Percentiles rank a stretch among this genome's conserved stretches.
These are phyloP conservation scores for Eupithecia dodoneata DNA, from an alignment of 2,888 invertebrate species.

Conservation along the genomic window DNA sequence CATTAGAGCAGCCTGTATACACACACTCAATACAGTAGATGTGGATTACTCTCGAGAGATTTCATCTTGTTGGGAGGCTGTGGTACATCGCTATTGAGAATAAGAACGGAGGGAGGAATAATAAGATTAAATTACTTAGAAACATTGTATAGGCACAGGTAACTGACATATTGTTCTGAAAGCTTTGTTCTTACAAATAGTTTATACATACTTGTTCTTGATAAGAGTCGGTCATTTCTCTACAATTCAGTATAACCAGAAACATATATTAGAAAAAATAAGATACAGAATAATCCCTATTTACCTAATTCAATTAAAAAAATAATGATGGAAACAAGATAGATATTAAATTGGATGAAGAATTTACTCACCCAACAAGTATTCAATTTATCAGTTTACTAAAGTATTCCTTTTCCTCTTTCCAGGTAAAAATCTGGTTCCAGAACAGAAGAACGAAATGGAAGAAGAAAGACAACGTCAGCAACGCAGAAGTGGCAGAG, in stretches of 20 bases:
- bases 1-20: slow-evolving; percentile 20
- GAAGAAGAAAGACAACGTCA: slow-evolving; percentile 97
- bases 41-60: slow-evolving; percentile 29
- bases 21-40: slow-evolving; percentile 27
- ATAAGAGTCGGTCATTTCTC: neutral
- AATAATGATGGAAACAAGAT: neutral
- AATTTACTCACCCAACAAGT: neutral
- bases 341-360: neutral
- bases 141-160: neutral
- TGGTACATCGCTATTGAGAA: neutral
- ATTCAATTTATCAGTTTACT: neutral
- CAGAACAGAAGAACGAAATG: slow-evolving; percentile 90
- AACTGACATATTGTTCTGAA: neutral
- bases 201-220: neutral
- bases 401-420: slow-evolving; percentile 50
- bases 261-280: neutral
- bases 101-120: neutral
- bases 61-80: slow-evolving; percentile 16
- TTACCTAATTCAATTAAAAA: neutral
- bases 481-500: slow-evolving; percentile 94
- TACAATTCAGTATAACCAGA: neutral
- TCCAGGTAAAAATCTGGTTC: slow-evolving; percentile 96
- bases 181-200: neutral
- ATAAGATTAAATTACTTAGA: neutral
- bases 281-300: neutral